Base-by-base conservation (phyloP, 2,888 invertebrate species). In the Homarus gammarus region DNA sequence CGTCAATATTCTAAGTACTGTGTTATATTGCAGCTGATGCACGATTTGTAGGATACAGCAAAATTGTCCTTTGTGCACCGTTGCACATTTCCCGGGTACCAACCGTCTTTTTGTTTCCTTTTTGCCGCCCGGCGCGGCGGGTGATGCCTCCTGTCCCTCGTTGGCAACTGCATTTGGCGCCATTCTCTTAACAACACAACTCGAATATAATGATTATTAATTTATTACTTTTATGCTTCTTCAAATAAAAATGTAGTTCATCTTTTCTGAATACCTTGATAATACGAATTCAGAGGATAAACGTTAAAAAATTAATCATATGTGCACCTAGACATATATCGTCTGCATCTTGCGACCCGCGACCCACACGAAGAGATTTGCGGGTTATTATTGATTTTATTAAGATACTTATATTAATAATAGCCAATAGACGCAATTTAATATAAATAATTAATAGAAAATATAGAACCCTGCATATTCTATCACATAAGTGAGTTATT, bases 311-410 rank as follows among this genome's bases (percentile, higher is more conserved):
- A 40, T 8, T 22, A 10, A 33, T 2, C 33, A 61, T 31, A 79
- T 49, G 33, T 27, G 18, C 8, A n/a, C 3, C 15, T 31, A 22
- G 15, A 56, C 18, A 51, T 78, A 6, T 51, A 51, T 78, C 78
- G 78, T 78, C 78, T 78, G 78, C 78, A 78, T 51, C 8, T 78
- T 78, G 40, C 40, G n/a, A 38, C 73, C 49, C 33, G 40, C 40
- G n/a, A 38, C 73, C 49, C 33, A 51, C 44, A 40, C 33, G n/a
- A 49, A 78, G 33, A 31, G n/a, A 36, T 27, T 61, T 79, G 73
- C n/a, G 31, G 44, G 49, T 31, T 33, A 49, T 79, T 56, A 79
- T 79, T 36, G 31, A n/a, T 51, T n/a, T 22, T 5, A 8, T 12
- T 12, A 6, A 31, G 5, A 18, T 31, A 3, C 36, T 33, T 49